Conservation (phyloP, 2,113 vertebrate genomes). For the Paramormyrops kingsleyae region DNA sequence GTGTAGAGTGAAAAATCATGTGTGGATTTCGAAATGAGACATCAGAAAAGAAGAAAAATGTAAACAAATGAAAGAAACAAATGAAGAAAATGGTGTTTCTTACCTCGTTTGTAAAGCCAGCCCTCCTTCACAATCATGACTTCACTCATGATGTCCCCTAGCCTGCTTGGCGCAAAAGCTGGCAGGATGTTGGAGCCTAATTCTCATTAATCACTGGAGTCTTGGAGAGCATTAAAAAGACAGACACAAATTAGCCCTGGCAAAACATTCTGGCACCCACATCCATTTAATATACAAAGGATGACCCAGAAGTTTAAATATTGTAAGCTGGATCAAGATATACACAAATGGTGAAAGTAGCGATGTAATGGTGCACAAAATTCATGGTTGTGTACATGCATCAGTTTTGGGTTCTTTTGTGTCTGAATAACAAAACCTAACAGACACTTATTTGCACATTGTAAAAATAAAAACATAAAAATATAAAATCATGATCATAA, state of each 20-base stretch:
- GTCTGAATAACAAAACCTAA: background rate
- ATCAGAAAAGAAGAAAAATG: background rate
- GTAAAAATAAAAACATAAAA: background rate
- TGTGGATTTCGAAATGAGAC: background rate
- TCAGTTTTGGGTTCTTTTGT: background rate
- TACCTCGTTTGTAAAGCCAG: conserved; percentile 38
- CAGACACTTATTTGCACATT: background rate
- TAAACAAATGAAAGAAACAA: background rate
- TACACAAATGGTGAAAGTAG: background rate
- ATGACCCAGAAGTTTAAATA: background rate
- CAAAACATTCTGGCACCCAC: background rate
- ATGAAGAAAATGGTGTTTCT: background rate
- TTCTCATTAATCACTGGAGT: background rate
- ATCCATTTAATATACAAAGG: background rate
- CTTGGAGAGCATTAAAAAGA: background rate
- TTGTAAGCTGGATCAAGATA: background rate
- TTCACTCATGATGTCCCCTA: conserved; percentile 28
- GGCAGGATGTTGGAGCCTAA: background rate
- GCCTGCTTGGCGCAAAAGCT: background rate
- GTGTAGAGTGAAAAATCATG: background rate
- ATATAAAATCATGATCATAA: background rate
- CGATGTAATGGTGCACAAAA: background rate
- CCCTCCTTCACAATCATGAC: conserved; percentile 37
- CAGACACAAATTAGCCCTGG: background rate
- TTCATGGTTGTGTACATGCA: background rate